Base-by-base conservation (phyloP, 2,797 vertebrate species). In the Oryzias dopingdopingensis region DNA sequence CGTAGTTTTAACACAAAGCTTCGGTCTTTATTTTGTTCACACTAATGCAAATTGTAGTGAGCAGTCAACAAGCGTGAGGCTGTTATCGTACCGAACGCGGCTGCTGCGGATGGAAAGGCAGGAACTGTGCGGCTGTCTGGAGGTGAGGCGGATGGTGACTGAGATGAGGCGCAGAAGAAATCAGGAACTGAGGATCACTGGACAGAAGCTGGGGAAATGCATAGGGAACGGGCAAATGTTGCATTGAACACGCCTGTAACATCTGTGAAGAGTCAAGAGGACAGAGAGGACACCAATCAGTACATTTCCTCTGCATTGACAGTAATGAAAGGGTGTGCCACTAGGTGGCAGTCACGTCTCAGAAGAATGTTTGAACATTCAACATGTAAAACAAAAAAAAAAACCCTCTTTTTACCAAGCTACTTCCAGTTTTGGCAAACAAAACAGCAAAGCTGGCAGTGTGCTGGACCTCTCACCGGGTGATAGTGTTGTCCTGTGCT, bases 101-200 rank as follows among this genome's bases (percentile, higher is more conserved):
- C 66, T 96, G 96, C 64, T 96, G 96, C 52, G 96, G 92, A 75
- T 98, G 96, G 88, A 98, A 98, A 72, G 96, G 96, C 83, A 99
- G 91, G 72, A 98, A 98, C 24, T 96, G 96, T 81, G 93, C 94
- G 1, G 95, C 94, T 52, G 95, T 89, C 49, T 95, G 92, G 60
- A 99, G 91, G 84, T 98, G 96, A 52, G 95, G 88, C 40, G 94
- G 91, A 74, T 96, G 96, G 80, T 97, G 96, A 44, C 95, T 91
- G 43, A 98, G 91, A 79, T 98, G 96, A 56, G 88, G 85, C 49
- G 90, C 89, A 60, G 95, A 94, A 73, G 96, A 94, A 58, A 98
- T 93, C 84, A 98, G 93, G 87, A 98, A 99, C 32, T 96, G 94
- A 16, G 95, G 93, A 65, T 98, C 95, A 56, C 94, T 94, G 84